A percentile compares a stretch with the other conserved stretches of the same genome.
These are phyloP conservation scores for Aelia acuminata DNA, from an alignment of 2,888 invertebrate genomes.

Conservation along the genomic window DNA sequence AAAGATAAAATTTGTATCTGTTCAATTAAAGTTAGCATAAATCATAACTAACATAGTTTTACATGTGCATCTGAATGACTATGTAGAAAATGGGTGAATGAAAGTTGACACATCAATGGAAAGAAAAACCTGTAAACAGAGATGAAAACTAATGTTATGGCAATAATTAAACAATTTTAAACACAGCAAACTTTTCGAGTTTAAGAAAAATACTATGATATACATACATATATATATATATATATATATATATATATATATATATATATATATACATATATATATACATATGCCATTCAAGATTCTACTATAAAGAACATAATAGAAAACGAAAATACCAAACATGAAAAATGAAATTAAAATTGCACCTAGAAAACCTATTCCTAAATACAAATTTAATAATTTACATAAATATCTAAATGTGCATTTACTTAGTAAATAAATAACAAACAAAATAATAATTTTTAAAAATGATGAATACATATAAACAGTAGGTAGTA, in stretches of 20 bases:
- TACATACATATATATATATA: neutral
- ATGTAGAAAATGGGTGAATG: neutral
- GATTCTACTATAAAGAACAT: too few relatives aligned
- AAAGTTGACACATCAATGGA: slow-evolving; percentile 28
- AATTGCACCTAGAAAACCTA: too few relatives aligned
- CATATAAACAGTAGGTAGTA: too few relatives aligned
- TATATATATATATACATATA: neutral
- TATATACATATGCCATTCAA: neutral
- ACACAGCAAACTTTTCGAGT: too few relatives aligned
- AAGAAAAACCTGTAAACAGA: slow-evolving; percentile 28
- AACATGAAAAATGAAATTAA: neutral
- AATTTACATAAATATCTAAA: too few relatives aligned
- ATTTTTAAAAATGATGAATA: too few relatives aligned
- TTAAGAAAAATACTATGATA: too few relatives aligned
- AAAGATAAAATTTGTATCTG: neutral
- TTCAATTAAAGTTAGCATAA: neutral
- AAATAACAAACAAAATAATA: too few relatives aligned
- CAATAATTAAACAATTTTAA: neutral
- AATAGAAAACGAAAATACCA: too few relatives aligned
- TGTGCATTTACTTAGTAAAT: too few relatives aligned
- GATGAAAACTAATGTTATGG: neutral
- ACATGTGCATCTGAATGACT: neutral
- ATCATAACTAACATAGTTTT: neutral
- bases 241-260: neutral
- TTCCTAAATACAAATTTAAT: too few relatives aligned